Conservation (phyloP, 2,113 vertebrate species). For the Cichladusa arquata region DNA sequence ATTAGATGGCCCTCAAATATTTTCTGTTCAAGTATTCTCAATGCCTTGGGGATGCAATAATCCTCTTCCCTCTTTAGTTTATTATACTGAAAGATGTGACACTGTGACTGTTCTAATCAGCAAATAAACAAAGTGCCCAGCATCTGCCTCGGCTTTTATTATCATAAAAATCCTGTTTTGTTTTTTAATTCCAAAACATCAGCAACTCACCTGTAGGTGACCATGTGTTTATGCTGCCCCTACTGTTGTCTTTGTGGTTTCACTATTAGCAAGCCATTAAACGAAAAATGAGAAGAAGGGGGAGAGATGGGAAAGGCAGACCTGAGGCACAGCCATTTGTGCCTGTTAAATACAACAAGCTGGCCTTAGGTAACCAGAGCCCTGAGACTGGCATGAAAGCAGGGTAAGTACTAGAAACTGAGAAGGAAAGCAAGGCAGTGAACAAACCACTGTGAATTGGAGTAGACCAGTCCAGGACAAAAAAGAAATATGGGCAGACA, state of each 20-base stretch:
- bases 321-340: slow-evolving; percentile 44
- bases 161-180: slow-evolving; percentile 9
- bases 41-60: neutral
- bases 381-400: slow-evolving; percentile 36
- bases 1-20: neutral
- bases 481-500: neutral
- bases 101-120: slow-evolving; percentile 51
- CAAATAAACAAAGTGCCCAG: slow-evolving; percentile 28
- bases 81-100: slow-evolving; percentile 10
- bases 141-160: slow-evolving; percentile 51
- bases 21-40: neutral
- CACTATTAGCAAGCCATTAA: slow-evolving; percentile 72
- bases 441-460: neutral
- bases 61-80: neutral
- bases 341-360: slow-evolving; percentile 54
- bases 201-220: slow-evolving; percentile 57
- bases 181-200: slow-evolving; percentile 41
- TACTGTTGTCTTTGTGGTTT: slow-evolving; percentile 67
- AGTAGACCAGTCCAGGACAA: slow-evolving; percentile 5
- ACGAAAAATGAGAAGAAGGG: slow-evolving; percentile 35
- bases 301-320: neutral
- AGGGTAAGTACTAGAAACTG: slow-evolving; percentile 5
- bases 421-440: slow-evolving; percentile 38
- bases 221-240: slow-evolving; percentile 57
- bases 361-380: slow-evolving; percentile 51